Evolutionary conservation across 1,140 invertebrate genomes (phyloP), one percentile per base, ranked within the genome.

Genomic region (Holotrichia oblita): DNA sequence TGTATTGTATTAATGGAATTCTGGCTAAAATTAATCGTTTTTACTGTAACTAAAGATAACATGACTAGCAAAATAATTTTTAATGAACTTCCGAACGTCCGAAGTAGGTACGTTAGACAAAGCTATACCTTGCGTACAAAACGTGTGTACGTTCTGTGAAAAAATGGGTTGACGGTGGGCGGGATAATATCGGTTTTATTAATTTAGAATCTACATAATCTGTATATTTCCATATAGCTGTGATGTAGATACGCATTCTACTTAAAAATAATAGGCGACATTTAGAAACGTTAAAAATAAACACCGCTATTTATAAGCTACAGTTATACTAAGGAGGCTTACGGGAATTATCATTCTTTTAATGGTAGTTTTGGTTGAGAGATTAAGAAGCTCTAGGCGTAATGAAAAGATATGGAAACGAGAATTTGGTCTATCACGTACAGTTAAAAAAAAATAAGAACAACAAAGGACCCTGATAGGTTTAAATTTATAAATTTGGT

Each of bases 321-420:
- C 61, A 69, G 61, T 69, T 69, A 69, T 69, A 69, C 27, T 69
- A 69, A 69, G 61, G 61, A 69, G 61, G 61, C 61, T 69, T 69
- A 69, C 61, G 20, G 61, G 61, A 69, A 69, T 69, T 69, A 69
- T 69, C 61, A 69, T 69, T 69, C 61, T 69, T 22, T 69, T 69
- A 69, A 69, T 69, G 61, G 61, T 22, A 20, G 61, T 69, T 69
- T 6, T 69, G 61, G 61, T 69, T 69, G 61, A 69, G 20, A 69
- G 61, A 69, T 69, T 69, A 69, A 69, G 61, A 69, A 69, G 61
- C 61, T 69, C 3, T n/a, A 24, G 24, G 22, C 22, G 61, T 24
- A 27, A 69, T 69, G 61, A 14, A 22, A 24, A 24, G 20, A 27
- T 20, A 20, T 69, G 61, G 12, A 69, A 69, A 27, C 7, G 61